Conservation (phyloP, 2,888 invertebrate genomes). For the Leptodirus hochenwartii region DNA sequence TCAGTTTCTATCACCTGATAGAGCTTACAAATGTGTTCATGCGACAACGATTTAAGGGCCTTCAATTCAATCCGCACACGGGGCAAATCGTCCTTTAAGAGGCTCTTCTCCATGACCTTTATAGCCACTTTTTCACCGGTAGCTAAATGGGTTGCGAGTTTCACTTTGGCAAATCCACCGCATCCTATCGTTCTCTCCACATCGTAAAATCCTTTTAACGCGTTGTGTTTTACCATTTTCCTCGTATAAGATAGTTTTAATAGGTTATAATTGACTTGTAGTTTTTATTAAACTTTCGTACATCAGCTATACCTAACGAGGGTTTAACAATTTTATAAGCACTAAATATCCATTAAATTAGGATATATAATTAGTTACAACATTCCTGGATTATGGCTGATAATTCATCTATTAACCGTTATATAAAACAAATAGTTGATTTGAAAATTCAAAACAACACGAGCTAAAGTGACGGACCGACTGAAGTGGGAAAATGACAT, state of each 20-base stretch:
- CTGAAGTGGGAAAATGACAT: no score
- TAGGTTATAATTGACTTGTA: no score
- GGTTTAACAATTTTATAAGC: background rate
- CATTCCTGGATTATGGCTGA: no score
- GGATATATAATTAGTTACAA: no score
- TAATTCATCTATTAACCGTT: no score
- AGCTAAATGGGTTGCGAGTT: constrained; percentile 55
- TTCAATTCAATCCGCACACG: constrained; percentile 53
- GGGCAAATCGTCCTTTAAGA: constrained; percentile 52
- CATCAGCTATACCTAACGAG: no score
- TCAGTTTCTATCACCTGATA: constrained; percentile 59
- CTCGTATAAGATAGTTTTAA: no score
- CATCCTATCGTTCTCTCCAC: constrained; percentile 51
- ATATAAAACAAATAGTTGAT: no score
- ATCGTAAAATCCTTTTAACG: constrained; percentile 43
- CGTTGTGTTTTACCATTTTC: constrained; percentile 32
- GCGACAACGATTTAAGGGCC: constrained; percentile 48
- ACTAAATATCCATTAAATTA: no score
- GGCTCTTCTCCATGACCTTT: constrained; percentile 62
- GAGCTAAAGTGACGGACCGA: no score
- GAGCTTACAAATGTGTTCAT: constrained; percentile 58
- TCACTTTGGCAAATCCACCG: constrained; percentile 71
- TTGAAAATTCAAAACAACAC: no score
- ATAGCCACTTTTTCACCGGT: constrained; percentile 69
- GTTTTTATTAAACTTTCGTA: no score